Conservation (phyloP, 2,888 invertebrate species). For the Hirtodrosophila trivittata region DNA sequence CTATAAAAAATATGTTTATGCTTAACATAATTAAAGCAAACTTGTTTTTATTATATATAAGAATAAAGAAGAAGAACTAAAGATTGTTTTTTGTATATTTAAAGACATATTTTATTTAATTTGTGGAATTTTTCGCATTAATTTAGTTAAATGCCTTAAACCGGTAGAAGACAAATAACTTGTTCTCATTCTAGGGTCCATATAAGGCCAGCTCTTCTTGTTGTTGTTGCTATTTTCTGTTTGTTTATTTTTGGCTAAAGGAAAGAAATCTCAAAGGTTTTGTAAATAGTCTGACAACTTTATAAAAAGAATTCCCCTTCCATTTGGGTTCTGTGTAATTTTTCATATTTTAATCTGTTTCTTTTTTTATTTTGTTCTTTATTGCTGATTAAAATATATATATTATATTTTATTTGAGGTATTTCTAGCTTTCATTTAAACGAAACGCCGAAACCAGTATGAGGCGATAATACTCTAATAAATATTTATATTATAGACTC, state of each 20-base stretch:
- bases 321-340: slow-evolving; percentile 10
- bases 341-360: not conserved
- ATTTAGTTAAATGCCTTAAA: slow-evolving; percentile 48
- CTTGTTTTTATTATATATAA: slow-evolving; percentile 32
- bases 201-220: not conserved
- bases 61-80: not conserved
- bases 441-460: slow-evolving; percentile 32
- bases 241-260: not conserved
- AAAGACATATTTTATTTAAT: slow-evolving; percentile 41
- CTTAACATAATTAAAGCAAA: slow-evolving; percentile 46
- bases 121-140: slow-evolving; percentile 47
- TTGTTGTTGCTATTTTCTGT: not conserved
- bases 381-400: not conserved
- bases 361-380: no score
- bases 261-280: no score
- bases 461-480: slow-evolving; percentile 40
- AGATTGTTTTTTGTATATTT: slow-evolving; percentile 37
- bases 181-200: slow-evolving; percentile 33
- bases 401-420: slow-evolving; percentile 43
- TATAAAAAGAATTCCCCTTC: slow-evolving; percentile 30
- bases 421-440: slow-evolving; percentile 43
- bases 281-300: no score
- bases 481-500: slow-evolving; percentile 31
- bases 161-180: slow-evolving; percentile 36
- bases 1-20: slow-evolving; percentile 16